Conservation (phyloP, 2,113 vertebrate species). For the Mustela lutreola region DNA sequence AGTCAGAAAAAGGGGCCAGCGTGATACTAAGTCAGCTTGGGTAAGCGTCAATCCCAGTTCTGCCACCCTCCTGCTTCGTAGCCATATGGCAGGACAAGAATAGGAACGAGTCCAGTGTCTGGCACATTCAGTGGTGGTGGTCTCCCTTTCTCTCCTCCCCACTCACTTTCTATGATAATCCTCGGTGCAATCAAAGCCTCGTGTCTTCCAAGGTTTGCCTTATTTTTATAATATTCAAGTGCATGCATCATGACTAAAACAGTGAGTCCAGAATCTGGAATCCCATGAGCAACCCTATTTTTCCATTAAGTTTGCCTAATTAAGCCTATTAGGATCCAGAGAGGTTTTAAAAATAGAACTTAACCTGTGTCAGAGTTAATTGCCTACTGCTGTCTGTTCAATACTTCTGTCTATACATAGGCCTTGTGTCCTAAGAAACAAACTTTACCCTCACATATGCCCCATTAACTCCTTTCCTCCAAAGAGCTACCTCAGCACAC, state of each 20-base stretch:
- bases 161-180: not conserved
- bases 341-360: constrained; percentile 7
- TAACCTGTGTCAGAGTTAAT: not conserved
- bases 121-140: not conserved
- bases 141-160: not conserved
- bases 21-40: not conserved
- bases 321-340: not conserved
- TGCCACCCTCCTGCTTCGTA: not conserved
- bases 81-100: not conserved
- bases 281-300: not conserved
- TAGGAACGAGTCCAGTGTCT: not conserved
- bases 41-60: not conserved
- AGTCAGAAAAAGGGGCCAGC: not conserved
- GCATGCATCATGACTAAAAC: not conserved
- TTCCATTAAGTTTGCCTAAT: not conserved
- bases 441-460: not conserved
- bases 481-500: not conserved
- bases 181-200: not conserved
- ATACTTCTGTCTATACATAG: not conserved
- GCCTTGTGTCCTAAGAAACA: not conserved
- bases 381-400: not conserved
- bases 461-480: not conserved
- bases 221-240: not conserved
- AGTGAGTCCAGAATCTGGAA: not conserved
- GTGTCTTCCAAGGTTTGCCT: not conserved